Evolutionary conservation across 1,140 invertebrate genomes (phyloP).

Genomic region (Platorchestia sp.): DNA sequence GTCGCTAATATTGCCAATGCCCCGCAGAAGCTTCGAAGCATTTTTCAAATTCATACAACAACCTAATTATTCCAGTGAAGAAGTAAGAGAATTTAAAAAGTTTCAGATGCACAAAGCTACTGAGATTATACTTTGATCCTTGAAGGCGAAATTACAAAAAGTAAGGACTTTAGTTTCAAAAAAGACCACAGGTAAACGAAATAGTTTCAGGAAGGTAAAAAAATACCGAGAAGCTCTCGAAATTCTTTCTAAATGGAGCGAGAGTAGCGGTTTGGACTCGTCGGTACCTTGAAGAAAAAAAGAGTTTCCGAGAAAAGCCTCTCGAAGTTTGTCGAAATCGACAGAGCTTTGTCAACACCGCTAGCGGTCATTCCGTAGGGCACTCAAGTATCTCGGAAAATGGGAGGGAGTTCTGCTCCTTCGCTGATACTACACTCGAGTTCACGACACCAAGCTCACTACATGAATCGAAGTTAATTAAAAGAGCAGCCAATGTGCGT

Average conservation of each 20-base stretch:
- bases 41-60: not conserved
- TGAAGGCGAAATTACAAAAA: not conserved
- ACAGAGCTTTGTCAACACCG: not conserved
- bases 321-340: not conserved
- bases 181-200: too few relatives aligned
- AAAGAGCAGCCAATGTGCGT: too few relatives aligned
- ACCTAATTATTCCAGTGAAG: not conserved
- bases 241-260: not conserved
- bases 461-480: too few relatives aligned
- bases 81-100: not conserved
- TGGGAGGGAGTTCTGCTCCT: not conserved
- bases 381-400: not conserved
- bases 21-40: too few relatives aligned
- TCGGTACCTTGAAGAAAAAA: not conserved
- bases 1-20: too few relatives aligned
- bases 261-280: not conserved
- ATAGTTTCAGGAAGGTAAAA: not conserved
- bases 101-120: not conserved
- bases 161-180: not conserved
- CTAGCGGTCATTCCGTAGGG: not conserved
- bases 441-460: not conserved
- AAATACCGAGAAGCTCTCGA: not conserved
- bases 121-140: not conserved
- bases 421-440: not conserved
- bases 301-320: not conserved